Evolutionary conservation across 1,140 invertebrate species (phyloP), one percentile per base, ranked within the genome.

Genomic region (Pantala flavescens): DNA sequence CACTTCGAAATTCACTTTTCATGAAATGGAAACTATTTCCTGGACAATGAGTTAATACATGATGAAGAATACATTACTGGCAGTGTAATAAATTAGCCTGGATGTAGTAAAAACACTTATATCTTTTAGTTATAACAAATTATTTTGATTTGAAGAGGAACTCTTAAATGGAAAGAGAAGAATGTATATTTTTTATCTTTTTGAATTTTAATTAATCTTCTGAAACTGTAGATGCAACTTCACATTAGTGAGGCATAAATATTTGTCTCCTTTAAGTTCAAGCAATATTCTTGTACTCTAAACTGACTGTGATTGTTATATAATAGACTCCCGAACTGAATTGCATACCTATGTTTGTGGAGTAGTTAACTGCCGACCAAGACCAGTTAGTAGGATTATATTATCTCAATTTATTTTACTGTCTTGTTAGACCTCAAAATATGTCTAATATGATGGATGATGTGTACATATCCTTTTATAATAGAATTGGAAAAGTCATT

Each of bases 381-480:
- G 49, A 21, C 2, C 49, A 63, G 49, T 7, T 21, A 63, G n/a
- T 63, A 63, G 12, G 49, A 63, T 63, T 7, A 63, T 19, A 21
- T 21, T 21, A 63, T 63, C 49, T 12, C 49, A 3, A 63, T 63
- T 63, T 63, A 36, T 63, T 63, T 63, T 16, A 63, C 14, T 63
- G 16, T 63, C 49, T 63, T 63, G 28, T 21, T 7, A 63, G 49
- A 63, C 12, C 12, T 3, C 12, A 63, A 63, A 19, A 7, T 36
- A 36, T 36, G 28, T 63, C n/a, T 7, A 16, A 19, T 14, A 63
- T 63, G 49, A 14, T 63, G 49, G 49, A 63, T 19, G n/a, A 63
- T 63, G 28, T 36, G 49, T 63, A 63, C 49, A 63, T 63, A 63
- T 63, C 49, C n/a, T 63, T 63, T 63, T 63, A 63, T 63, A 63